These are phyloP conservation scores for Odontamblyopus rebecca DNA, from an alignment of 2,797 vertebrate species.

Conservation along the genomic window DNA sequence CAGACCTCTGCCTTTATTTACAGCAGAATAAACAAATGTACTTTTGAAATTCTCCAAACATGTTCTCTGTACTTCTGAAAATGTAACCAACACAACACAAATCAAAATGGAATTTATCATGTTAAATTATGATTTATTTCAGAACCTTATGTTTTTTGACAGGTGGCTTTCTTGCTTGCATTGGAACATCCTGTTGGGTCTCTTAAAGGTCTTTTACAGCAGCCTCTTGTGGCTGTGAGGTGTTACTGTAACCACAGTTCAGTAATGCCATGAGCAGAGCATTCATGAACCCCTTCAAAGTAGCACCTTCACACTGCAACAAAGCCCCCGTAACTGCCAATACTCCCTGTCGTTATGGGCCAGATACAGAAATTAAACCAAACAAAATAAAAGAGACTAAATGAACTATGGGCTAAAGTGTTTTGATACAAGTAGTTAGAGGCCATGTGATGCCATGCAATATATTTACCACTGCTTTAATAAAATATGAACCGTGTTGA, in stretches of 20 bases:
- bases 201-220: conserved; percentile 42
- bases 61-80: neutral
- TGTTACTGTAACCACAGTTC: conserved; percentile 28
- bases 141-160: neutral
- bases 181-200: conserved; percentile 57
- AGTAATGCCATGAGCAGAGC: neutral
- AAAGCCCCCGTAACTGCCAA: conserved; percentile 38
- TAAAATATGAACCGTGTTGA: neutral
- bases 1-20: neutral
- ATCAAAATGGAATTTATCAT: neutral
- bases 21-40: neutral
- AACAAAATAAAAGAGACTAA: conserved; percentile 12
- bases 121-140: neutral
- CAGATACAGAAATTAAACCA: conserved; percentile 40
- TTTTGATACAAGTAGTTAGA: conserved; percentile 30
- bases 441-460: conserved; percentile 27
- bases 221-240: conserved; percentile 49
- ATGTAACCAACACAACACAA: neutral
- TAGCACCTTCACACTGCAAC: conserved; percentile 12
- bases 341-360: neutral
- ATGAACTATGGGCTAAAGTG: conserved; percentile 31
- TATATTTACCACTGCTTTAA: neutral
- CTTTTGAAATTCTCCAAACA: neutral
- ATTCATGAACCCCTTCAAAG: conserved; percentile 17
- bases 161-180: conserved; percentile 77